Percentiles rank a stretch among this genome's conserved stretches.
Conservation (phyloP, 2,797 vertebrate genomes). For the Sebastes melanostomus region DNA sequence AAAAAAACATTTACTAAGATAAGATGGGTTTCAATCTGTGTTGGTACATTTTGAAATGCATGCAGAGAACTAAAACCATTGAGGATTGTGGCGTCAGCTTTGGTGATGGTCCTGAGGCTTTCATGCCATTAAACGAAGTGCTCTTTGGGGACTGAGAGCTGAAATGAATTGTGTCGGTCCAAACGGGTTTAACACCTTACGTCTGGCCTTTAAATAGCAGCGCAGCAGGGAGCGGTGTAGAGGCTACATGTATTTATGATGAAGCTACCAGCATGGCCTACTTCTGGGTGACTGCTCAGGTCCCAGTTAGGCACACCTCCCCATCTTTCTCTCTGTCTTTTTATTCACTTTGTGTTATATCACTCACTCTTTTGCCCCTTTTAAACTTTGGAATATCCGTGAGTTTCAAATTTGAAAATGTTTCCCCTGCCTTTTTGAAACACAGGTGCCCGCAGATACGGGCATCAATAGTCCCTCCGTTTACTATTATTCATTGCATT, state of each 20-base stretch:
- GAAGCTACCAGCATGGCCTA: constrained; percentile 56
- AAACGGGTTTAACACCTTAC: constrained; percentile 51
- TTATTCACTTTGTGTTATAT: background rate
- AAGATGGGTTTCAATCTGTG: background rate
- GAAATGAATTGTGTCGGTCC: constrained; percentile 30
- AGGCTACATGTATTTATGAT: constrained; percentile 70
- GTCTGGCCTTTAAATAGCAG: constrained; percentile 66
- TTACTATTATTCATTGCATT: background rate
- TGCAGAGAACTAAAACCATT: background rate
- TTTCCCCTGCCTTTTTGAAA: background rate
- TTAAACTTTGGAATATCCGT: background rate
- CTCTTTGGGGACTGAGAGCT: constrained; percentile 12
- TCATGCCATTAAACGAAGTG: constrained; percentile 9
- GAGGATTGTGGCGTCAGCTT: background rate
- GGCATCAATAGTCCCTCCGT: background rate
- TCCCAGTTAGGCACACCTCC: constrained; percentile 9
- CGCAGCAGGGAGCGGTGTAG: constrained; percentile 6
- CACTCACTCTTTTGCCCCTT: background rate
- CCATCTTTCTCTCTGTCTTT: background rate
- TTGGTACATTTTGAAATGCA: background rate
- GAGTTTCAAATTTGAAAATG: background rate
- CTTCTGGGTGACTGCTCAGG: constrained; percentile 61
- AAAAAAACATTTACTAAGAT: background rate
- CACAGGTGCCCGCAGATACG: background rate
- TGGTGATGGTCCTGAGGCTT: background rate